A percentile compares a stretch with the other conserved stretches of the same genome.
Conservation (phyloP, 2,113 vertebrate genomes). For the western clawed frog (Xenopus tropicalis) region UCB_Xtro_10.0 CM004444.2:124160501-124161000, state of each 20-base stretch:
- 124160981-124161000: no score
- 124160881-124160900: no score
- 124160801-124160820: no score
- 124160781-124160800: no score
- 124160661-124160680: background rate
- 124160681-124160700: background rate
- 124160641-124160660: background rate
- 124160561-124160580: background rate
- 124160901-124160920: no score
- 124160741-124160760: background rate
- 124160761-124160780: no score
- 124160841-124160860: no score
- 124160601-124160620: constrained; percentile 1
- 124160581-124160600: constrained; percentile 2
- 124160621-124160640: background rate
- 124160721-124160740: background rate
- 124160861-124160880: no score
- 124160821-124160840: no score
- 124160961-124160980: no score
- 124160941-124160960: no score
- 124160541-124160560: background rate
- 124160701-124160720: background rate
- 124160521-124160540: background rate
- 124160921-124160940: no score
- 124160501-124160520: background rate